These are phyloP conservation scores for Sebastes itinus DNA, from an alignment of 2,797 vertebrate species.

Conservation along the genomic window DNA sequence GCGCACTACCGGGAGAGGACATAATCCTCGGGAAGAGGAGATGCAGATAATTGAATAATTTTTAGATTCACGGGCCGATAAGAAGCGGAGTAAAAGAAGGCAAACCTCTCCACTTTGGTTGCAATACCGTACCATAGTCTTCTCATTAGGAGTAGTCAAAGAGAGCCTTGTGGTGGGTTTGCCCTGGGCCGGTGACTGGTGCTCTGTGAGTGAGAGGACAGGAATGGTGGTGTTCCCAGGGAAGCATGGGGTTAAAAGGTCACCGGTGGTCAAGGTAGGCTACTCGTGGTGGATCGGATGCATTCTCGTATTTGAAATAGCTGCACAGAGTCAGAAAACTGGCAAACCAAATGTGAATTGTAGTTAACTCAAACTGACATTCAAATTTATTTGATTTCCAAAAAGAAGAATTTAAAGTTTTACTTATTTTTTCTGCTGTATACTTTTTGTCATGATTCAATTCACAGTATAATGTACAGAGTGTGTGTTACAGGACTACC, in stretches of 20 bases:
- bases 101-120: slow-evolving; percentile 35
- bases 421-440: background rate
- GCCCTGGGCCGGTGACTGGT: slow-evolving; percentile 42
- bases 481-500: background rate
- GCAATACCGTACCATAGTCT: slow-evolving; percentile 56
- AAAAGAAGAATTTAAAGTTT: background rate
- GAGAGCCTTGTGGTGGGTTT: slow-evolving; percentile 69
- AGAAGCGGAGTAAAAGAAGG: slow-evolving; percentile 50
- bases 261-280: slow-evolving; percentile 15
- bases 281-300: background rate
- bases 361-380: background rate
- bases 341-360: background rate
- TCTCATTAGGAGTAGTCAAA: slow-evolving; percentile 77
- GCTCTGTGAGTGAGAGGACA: slow-evolving; percentile 59
- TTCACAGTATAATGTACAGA: background rate
- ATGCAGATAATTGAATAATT: slow-evolving; percentile 76
- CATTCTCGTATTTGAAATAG: background rate
- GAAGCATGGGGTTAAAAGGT: slow-evolving; percentile 52
- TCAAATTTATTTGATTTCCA: background rate
- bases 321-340: background rate
- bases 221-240: slow-evolving; percentile 62
- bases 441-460: background rate
- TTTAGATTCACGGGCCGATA: slow-evolving; percentile 50
- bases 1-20: slow-evolving; percentile 42
- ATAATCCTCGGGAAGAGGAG: slow-evolving; percentile 58